Evolutionary conservation across 2,113 vertebrate species (phyloP).

Genomic region (Myiopsitta monachus): DNA sequence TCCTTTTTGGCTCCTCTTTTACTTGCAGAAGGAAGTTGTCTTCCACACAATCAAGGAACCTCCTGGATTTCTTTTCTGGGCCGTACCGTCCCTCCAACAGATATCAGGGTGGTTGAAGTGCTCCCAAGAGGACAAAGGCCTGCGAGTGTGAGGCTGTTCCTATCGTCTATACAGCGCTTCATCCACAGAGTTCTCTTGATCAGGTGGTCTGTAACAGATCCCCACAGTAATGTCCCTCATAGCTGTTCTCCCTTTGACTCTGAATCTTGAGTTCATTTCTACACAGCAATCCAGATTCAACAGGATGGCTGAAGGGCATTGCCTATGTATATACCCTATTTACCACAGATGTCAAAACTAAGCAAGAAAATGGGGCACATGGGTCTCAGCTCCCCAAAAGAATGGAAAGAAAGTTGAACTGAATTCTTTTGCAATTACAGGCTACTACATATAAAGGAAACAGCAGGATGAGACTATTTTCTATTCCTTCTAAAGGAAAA

Average conservation of each 20-base stretch:
- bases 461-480: not conserved
- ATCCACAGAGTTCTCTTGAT: not conserved
- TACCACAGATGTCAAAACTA: not conserved
- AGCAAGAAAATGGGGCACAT: not conserved
- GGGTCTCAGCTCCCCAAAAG: not conserved
- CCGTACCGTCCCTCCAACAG: no score
- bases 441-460: not conserved
- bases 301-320: not conserved
- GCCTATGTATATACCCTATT: rapidly evolving
- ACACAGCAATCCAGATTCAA: not conserved
- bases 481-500: not conserved
- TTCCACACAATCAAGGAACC: not conserved
- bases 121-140: not conserved
- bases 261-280: not conserved
- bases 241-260: not conserved
- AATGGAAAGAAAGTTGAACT: not conserved
- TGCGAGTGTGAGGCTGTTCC: not conserved
- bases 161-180: not conserved
- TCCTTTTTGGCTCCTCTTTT: no score
- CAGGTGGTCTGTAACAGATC: not conserved
- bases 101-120: no score
- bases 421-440: not conserved
- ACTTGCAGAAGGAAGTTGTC: no score
- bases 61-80: not conserved
- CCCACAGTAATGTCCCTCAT: not conserved